Conservation (phyloP, 2,113 vertebrate genomes). For the Chionodraco myersi region DNA sequence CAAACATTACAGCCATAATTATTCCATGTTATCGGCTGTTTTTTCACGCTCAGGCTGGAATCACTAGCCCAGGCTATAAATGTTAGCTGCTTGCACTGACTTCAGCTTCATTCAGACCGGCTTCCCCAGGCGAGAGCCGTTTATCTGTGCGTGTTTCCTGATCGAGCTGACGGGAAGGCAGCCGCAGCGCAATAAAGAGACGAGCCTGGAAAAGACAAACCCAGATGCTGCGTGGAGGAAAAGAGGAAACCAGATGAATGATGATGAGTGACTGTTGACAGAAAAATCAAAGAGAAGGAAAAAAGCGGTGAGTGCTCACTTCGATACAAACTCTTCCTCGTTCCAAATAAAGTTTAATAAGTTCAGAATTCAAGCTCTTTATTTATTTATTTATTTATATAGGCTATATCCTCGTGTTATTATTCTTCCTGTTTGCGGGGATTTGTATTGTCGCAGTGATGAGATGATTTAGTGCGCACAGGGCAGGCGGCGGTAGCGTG, state of each 20-base stretch:
- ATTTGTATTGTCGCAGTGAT: not conserved
- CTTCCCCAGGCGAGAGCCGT: conserved; percentile 27
- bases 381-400: too few species aligned
- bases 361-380: not conserved
- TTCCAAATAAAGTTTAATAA: conserved; percentile 23
- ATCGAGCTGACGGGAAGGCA: conserved; percentile 61
- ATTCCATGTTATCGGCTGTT: conserved; percentile 42
- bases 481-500: conserved; percentile 40
- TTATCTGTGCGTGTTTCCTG: conserved; percentile 39
- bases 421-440: too few species aligned
- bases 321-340: conserved; percentile 50
- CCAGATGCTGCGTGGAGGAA: conserved; percentile 67
- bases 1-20: conserved; percentile 35
- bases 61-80: conserved; percentile 11
- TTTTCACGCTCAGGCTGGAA: conserved; percentile 45
- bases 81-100: conserved; percentile 27
- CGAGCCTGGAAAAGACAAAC: conserved; percentile 62
- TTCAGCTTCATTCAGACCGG: conserved; percentile 20
- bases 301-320: conserved; percentile 79
- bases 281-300: conserved; percentile 58
- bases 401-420: too few species aligned
- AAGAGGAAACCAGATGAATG: conserved; percentile 70
- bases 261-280: conserved; percentile 61
- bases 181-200: conserved; percentile 56
- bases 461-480: conserved; percentile 53